Percentiles rank a stretch among this genome's conserved stretches.
These are phyloP conservation scores for Harpagus bidentatus DNA, from an alignment of 2,113 vertebrate species.

Conservation along the genomic window DNA sequence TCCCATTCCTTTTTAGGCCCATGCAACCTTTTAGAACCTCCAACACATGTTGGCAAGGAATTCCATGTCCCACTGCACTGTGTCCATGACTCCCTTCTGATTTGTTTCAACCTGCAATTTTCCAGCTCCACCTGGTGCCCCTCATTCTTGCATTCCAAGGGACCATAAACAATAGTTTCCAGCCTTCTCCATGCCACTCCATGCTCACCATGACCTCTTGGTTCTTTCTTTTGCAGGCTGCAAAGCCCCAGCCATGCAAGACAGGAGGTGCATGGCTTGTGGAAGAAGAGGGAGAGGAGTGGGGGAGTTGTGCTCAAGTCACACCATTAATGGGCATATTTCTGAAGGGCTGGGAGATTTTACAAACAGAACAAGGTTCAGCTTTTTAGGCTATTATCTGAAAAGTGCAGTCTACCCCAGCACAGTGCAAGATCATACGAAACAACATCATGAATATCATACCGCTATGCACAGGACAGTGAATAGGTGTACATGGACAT, in stretches of 20 bases:
- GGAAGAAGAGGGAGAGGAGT: background rate
- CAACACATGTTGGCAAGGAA: background rate
- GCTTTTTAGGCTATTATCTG: background rate
- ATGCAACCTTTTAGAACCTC: background rate
- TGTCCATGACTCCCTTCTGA: background rate
- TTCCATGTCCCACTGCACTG: background rate
- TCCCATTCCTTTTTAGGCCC: background rate
- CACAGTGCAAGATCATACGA: background rate
- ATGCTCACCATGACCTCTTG: background rate
- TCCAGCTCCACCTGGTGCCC: background rate
- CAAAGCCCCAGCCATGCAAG: background rate
- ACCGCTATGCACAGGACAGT: background rate
- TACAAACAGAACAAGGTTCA: background rate
- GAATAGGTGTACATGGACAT: background rate
- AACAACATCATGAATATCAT: background rate
- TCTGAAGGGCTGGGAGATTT: background rate
- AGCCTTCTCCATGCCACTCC: background rate
- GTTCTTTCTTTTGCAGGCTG: background rate
- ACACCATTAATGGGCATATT: accelerated
- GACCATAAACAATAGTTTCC: background rate
- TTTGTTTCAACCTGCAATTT: background rate
- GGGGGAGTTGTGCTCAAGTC: background rate
- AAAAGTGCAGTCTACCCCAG: background rate
- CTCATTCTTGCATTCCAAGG: background rate
- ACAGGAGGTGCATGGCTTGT: background rate